Conservation (phyloP, 2,888 invertebrate genomes). For the Agrotis ipsilon region DNA sequence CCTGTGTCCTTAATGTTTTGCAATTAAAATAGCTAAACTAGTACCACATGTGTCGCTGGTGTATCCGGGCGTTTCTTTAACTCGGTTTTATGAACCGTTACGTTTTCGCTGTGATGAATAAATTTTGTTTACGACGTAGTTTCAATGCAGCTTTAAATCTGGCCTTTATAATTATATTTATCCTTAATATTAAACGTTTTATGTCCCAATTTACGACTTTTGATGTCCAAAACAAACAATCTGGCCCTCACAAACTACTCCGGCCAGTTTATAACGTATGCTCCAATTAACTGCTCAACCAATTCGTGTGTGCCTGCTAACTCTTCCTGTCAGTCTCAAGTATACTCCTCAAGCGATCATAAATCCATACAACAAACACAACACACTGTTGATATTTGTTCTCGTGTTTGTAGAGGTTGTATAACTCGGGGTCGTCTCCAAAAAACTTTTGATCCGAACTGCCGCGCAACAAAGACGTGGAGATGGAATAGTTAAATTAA, state of each 20-base stretch:
- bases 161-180: slow-evolving; percentile 37
- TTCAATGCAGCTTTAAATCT: slow-evolving; percentile 34
- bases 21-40: slow-evolving; percentile 61
- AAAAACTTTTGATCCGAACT: slow-evolving; percentile 78
- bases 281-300: slow-evolving; percentile 73
- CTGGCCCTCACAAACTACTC: slow-evolving; percentile 47
- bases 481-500: slow-evolving; percentile 82
- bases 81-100: slow-evolving; percentile 54
- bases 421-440: slow-evolving; percentile 65
- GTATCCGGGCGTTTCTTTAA: slow-evolving; percentile 41
- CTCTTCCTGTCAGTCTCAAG: slow-evolving; percentile 74
- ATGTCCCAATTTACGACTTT: slow-evolving; percentile 45
- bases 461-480: slow-evolving; percentile 78
- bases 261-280: slow-evolving; percentile 49
- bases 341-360: slow-evolving; percentile 75
- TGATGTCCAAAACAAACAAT: slow-evolving; percentile 41
- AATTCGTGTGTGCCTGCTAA: slow-evolving; percentile 81
- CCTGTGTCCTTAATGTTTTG: slow-evolving; percentile 46
- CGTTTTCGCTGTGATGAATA: slow-evolving; percentile 47
- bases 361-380: slow-evolving; percentile 79
- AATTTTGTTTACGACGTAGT: slow-evolving; percentile 53
- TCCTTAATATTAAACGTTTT: slow-evolving; percentile 51
- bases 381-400: slow-evolving; percentile 82
- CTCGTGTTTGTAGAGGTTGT: slow-evolving; percentile 68
- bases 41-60: slow-evolving; percentile 31